Conservation (phyloP, 1,140 invertebrate genomes). For the Rhyacophila brunnea region DNA sequence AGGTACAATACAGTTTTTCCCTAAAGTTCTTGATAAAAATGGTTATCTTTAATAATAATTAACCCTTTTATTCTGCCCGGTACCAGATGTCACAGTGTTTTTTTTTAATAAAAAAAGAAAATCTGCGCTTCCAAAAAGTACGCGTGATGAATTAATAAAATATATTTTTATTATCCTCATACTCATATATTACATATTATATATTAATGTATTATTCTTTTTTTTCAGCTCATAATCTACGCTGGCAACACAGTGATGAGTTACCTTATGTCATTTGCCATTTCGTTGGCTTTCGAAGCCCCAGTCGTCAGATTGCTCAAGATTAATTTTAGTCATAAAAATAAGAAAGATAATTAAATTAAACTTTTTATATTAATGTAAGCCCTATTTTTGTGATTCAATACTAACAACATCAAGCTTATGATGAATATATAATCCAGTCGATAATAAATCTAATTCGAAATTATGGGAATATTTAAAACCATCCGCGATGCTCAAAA, state of each 20-base stretch:
- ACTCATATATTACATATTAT: no score
- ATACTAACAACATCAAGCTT: not conserved
- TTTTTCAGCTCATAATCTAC: constrained; percentile 69
- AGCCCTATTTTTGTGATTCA: not conserved
- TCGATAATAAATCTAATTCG: not conserved
- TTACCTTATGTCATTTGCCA: constrained; percentile 72
- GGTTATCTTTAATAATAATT: no score
- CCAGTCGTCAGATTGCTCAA: constrained; percentile 76
- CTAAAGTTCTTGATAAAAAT: no score
- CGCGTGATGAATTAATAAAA: no score
- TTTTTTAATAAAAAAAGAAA: no score
- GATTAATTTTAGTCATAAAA: constrained; percentile 50
- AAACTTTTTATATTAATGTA: not conserved
- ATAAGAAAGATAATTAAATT: constrained; percentile 5
- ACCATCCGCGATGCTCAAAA: no score
- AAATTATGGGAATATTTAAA: no score
- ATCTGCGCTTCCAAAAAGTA: no score
- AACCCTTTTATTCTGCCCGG: no score
- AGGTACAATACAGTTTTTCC: not conserved
- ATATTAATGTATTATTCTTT: constrained; percentile 17
- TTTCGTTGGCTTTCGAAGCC: constrained; percentile 76
- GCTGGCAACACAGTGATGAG: constrained; percentile 76
- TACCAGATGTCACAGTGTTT: no score
- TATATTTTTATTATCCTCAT: no score
- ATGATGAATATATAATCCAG: not conserved